Conservation (phyloP, 2,797 vertebrate genomes). For the Holocentrus rufus region DNA sequence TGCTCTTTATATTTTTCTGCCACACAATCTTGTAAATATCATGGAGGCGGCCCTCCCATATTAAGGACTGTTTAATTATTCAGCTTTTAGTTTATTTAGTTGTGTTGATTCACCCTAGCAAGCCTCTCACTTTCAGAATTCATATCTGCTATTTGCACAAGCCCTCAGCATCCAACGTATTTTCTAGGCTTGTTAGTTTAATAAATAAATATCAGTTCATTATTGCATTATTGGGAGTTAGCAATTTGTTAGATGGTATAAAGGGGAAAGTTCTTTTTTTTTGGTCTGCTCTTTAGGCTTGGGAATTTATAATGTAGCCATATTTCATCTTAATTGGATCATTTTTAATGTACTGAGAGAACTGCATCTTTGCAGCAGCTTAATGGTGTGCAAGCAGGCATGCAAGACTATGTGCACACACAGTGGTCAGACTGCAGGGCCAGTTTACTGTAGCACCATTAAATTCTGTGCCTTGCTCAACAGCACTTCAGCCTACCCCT, state of each 20-base stretch:
- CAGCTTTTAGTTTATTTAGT: constrained; percentile 32
- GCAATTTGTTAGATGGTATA: constrained; percentile 23
- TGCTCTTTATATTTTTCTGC: constrained; percentile 33
- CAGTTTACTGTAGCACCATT: no score
- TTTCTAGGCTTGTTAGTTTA: constrained; percentile 48
- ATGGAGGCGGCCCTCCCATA: constrained; percentile 12
- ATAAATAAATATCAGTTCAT: constrained; percentile 29
- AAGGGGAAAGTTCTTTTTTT: constrained; percentile 4
- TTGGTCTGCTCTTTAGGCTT: constrained; percentile 15
- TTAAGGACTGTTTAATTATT: constrained; percentile 40
- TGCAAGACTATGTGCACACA: no score
- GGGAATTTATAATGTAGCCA: not conserved
- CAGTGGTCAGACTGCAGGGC: no score
- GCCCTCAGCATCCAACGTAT: constrained; percentile 8
- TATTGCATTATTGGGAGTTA: constrained; percentile 23
- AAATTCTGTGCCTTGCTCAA: no score
- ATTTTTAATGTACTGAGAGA: constrained; percentile 16
- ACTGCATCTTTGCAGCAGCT: constrained; percentile 9
- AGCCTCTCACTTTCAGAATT: constrained; percentile 25
- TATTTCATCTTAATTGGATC: constrained; percentile 37
- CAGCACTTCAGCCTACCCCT: no score
- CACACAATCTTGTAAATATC: constrained; percentile 27
- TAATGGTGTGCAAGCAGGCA: not conserved
- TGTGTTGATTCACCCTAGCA: constrained; percentile 38
- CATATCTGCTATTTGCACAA: constrained; percentile 29